Evolutionary conservation across 2,888 invertebrate species (phyloP), one percentile per base, ranked within the genome.

Genomic region (Oxyscelio sp.): DNA sequence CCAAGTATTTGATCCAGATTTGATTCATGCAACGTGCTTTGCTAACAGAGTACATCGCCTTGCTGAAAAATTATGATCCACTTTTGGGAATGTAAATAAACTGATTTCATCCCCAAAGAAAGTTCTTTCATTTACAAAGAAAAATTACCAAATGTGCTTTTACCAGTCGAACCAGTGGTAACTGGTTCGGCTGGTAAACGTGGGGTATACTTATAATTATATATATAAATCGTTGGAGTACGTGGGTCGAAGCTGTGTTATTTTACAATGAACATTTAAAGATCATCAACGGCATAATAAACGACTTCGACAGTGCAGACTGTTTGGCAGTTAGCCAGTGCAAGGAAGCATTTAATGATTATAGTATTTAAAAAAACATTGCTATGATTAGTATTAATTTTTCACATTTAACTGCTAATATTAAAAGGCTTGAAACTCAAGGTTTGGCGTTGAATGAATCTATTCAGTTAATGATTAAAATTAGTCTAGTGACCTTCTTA

Each of bases 21-120:
- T 52, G n/a, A 22, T 52, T 22, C 52, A 52, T n/a, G 21, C 22
- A 8, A 52, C 24, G n/a, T 52, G 52, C 52, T 13, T n/a, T 9
- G 52, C 19, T 48, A 9, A 48, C 17, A 17, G 48, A 8, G 8
- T 48, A 19, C 4, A 48, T 9, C 17, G n/a, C n/a, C n/a, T n/a
- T n/a, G 48, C 48, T 19, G 48, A 48, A 48, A 3, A 15, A 48
- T 4, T 48, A 17, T 3, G 48, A 17, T 8, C 19, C 8, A 17
- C 4, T 2, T 48, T 52, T 22, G 2, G 2, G 3, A 9, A 9
- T 9, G 22, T 22, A 6, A 52, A 52, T 52, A 22, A 9, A 22
- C n/a, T 52, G 15, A 52, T 52, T 48, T 48, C 45, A 4, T 15
- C 45, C 1, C 4, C 15, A 15, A 48, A 48, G 19, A 17, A 48